phyloP scores from a whole-genome alignment of 2,888 invertebrate species.

The Aproaerema taeniolella region DNA sequence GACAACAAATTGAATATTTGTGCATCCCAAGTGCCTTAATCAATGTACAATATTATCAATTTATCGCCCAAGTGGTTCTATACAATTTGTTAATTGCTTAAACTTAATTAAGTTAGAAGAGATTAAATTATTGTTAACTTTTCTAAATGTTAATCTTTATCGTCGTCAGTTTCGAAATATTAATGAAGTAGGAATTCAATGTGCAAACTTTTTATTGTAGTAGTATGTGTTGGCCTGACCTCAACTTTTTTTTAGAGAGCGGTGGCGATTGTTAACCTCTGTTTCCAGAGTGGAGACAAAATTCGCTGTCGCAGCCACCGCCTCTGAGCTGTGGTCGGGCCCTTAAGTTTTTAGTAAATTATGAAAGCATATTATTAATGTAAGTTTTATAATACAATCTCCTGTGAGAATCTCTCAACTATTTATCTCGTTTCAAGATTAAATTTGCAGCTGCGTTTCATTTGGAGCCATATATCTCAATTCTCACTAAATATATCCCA shows the following conservation, averaged over 20 bases:
- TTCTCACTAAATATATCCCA: neutral
- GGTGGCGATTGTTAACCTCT: too few relatives aligned
- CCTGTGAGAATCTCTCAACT: constrained; percentile 55
- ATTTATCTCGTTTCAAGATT: constrained; percentile 27
- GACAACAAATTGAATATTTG: constrained; percentile 50
- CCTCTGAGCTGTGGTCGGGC: too few relatives aligned
- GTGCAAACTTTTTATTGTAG: constrained; percentile 36
- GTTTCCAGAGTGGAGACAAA: too few relatives aligned
- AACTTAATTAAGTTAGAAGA: constrained; percentile 65
- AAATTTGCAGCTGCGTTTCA: too few relatives aligned
- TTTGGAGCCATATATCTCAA: constrained; percentile 14
- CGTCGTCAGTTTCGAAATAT: constrained; percentile 27
- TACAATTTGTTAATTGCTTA: constrained; percentile 66
- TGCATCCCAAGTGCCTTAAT: constrained; percentile 73
- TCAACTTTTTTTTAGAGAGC: too few relatives aligned
- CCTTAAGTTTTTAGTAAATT: constrained; percentile 37
- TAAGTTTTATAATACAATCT: constrained; percentile 60
- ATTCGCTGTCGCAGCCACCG: too few relatives aligned
- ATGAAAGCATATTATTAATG: constrained; percentile 34
- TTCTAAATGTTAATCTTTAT: constrained; percentile 70
- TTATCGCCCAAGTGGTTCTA: constrained; percentile 64
- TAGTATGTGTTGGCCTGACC: constrained; percentile 23
- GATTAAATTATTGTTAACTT: constrained; percentile 77
- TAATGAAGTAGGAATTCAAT: constrained; percentile 27
- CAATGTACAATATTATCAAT: constrained; percentile 70